Conservation (phyloP, 2,797 vertebrate species). For the Cuniculus paca region DNA sequence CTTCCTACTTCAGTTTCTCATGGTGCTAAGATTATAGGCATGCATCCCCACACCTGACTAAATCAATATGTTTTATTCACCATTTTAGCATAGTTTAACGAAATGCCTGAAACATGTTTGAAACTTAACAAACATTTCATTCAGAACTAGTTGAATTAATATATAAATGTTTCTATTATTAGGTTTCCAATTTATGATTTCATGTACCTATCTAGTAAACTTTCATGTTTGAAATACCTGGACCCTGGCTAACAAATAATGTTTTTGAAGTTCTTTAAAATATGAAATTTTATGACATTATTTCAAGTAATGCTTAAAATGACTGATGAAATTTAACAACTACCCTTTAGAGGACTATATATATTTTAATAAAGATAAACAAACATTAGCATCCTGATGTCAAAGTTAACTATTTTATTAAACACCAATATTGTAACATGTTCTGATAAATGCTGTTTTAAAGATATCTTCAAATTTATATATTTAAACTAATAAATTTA, state of each 20-base stretch:
- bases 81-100: neutral
- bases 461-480: neutral
- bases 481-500: too few species aligned
- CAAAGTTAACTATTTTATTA: neutral
- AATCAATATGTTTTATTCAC: neutral
- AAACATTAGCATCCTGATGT: neutral
- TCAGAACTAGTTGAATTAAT: neutral
- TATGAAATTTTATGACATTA: neutral
- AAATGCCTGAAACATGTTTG: neutral
- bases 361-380: neutral
- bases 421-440: neutral
- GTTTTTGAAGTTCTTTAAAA: neutral
- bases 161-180: neutral
- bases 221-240: neutral
- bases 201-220: neutral
- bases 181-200: neutral
- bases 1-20: neutral
- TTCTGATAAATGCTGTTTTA: neutral
- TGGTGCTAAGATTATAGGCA: neutral
- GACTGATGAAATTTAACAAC: neutral
- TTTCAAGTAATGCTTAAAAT: neutral
- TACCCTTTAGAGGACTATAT: neutral
- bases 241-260: neutral
- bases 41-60: neutral
- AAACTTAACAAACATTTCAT: neutral